Evolutionary conservation across 2,888 invertebrate genomes (phyloP).

Genomic region (Cremastinae sp.): DNA sequence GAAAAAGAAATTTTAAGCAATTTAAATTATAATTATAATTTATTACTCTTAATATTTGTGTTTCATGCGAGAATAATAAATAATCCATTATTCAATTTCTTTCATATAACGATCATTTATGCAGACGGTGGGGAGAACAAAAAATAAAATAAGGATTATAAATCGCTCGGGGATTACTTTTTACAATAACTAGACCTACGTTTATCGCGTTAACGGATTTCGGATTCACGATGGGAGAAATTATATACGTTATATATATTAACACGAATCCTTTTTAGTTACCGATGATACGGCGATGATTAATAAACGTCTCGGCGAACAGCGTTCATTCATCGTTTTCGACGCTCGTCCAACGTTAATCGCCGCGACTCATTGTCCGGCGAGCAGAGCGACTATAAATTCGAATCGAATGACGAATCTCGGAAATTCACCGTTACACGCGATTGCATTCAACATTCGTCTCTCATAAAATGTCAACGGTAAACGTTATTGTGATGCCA

Average conservation of each 20-base stretch:
- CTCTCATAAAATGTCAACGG: conserved; percentile 8
- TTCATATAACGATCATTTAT: too few relatives aligned
- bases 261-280: neutral
- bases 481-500: conserved; percentile 15
- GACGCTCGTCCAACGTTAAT: neutral
- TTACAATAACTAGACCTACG: conserved; percentile 24
- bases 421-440: neutral
- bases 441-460: conserved; percentile 23
- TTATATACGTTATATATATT: too few relatives aligned
- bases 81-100: too few relatives aligned
- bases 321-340: conserved; percentile 16
- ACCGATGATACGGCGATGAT: conserved; percentile 20
- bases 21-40: too few relatives aligned
- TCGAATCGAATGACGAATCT: neutral
- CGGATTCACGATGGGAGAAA: neutral
- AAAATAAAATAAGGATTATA: conserved; percentile 9
- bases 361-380: neutral
- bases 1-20: too few relatives aligned
- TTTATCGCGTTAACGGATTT: conserved; percentile 42
- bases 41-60: too few relatives aligned
- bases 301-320: conserved; percentile 21
- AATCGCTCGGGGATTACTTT: conserved; percentile 24
- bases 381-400: too few relatives aligned
- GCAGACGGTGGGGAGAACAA: neutral
- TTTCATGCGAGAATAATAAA: too few relatives aligned